phyloP scores from a whole-genome alignment of 2,797 vertebrate genomes.

The Cetoscarus ocellatus region DNA sequence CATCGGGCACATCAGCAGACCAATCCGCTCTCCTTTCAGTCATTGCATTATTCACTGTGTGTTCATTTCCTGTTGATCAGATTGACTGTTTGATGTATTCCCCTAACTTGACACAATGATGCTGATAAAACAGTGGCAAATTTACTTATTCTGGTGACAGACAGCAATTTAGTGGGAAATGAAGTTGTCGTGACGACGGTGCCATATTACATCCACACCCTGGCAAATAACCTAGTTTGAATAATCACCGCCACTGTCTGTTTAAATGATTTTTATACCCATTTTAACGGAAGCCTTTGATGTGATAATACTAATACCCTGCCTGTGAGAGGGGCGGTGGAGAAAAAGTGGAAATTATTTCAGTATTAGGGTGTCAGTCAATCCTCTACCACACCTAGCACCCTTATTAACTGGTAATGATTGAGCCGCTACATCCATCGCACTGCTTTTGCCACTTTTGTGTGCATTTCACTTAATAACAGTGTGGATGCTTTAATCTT shows the following conservation, averaged over 20 bases:
- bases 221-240: slow-evolving; percentile 96
- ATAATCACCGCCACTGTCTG: slow-evolving; percentile 96
- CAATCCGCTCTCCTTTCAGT: slow-evolving; percentile 83
- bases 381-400: slow-evolving; percentile 87
- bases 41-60: slow-evolving; percentile 84
- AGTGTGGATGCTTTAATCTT: slow-evolving; percentile 61
- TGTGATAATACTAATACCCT: slow-evolving; percentile 98
- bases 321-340: slow-evolving; percentile 83
- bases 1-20: slow-evolving; percentile 81
- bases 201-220: slow-evolving; percentile 91
- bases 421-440: slow-evolving; percentile 88
- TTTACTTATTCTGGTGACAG: slow-evolving; percentile 96
- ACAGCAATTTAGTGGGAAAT: slow-evolving; percentile 95
- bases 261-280: slow-evolving; percentile 96
- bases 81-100: slow-evolving; percentile 89
- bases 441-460: slow-evolving; percentile 70
- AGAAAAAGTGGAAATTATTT: slow-evolving; percentile 94
- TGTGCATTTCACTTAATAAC: slow-evolving; percentile 84
- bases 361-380: slow-evolving; percentile 95
- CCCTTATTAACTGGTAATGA: slow-evolving; percentile 98
- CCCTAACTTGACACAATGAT: slow-evolving; percentile 89
- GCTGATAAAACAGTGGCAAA: slow-evolving; percentile 94
- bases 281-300: slow-evolving; percentile 96
- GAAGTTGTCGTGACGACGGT: slow-evolving; percentile 91
- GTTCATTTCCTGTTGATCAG: slow-evolving; percentile 95